phyloP scores from a whole-genome alignment of 2,113 vertebrate genomes.

The Pollimyrus isidori region DNA sequence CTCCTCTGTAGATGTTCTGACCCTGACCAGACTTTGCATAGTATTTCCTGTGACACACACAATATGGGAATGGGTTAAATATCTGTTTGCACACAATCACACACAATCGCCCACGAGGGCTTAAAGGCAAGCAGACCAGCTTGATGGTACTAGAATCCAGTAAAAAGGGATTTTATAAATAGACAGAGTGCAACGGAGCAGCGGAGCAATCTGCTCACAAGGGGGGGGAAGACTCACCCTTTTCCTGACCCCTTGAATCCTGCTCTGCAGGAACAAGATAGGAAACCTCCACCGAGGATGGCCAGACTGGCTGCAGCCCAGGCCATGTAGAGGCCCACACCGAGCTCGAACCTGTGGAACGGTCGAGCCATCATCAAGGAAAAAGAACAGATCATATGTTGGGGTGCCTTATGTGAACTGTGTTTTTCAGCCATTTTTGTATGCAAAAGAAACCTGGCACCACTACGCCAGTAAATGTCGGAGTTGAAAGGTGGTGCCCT shows the following conservation, averaged over 20 bases:
- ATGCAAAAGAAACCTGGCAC: background rate
- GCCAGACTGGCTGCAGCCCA: constrained; percentile 65
- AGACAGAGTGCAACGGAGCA: background rate
- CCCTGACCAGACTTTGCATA: constrained; percentile 26
- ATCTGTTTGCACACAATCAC: background rate
- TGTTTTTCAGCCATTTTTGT: background rate
- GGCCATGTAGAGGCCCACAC: constrained; percentile 72
- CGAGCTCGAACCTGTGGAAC: constrained; percentile 71
- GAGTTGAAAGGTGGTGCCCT: background rate
- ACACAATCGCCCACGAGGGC: background rate
- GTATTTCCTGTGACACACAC: constrained; percentile 37
- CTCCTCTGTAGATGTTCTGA: constrained; percentile 49
- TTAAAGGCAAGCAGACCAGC: background rate
- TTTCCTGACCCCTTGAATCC: background rate
- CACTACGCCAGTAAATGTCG: background rate
- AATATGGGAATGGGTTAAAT: background rate
- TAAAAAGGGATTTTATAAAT: background rate
- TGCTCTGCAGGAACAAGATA: constrained; percentile 64
- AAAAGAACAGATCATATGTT: background rate
- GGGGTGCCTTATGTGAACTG: background rate
- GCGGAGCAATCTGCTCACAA: background rate
- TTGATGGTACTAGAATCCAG: background rate
- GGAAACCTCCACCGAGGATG: constrained; percentile 65
- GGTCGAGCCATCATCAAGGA: constrained; percentile 6
- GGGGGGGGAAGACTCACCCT: constrained; percentile 31